Conservation (phyloP, 2,888 invertebrate species). For the Craniophora ligustri region DNA sequence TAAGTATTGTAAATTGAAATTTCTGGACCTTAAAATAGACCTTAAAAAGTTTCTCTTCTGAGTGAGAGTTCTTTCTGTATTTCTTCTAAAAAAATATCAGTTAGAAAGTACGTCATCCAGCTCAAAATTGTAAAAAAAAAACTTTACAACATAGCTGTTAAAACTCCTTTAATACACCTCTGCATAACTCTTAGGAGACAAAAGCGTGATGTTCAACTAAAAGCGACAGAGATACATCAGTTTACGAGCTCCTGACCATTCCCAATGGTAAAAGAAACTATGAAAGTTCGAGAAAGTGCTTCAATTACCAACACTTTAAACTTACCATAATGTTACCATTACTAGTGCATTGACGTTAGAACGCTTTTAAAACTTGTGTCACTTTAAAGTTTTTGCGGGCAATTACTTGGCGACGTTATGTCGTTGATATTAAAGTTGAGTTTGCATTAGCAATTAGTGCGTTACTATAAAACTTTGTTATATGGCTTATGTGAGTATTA, state of each 20-base stretch:
- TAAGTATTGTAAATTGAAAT: no score
- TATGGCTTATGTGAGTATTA: conserved; percentile 1
- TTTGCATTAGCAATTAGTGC: not conserved
- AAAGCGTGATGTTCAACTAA: no score
- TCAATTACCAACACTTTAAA: not conserved
- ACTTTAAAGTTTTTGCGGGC: conserved; percentile 4
- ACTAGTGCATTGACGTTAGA: conserved; percentile 16
- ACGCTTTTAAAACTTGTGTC: conserved; percentile 25
- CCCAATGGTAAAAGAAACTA: not conserved
- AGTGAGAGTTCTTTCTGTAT: no score
- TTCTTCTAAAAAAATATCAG: no score
- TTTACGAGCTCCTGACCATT: not conserved
- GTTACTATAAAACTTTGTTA: not conserved
- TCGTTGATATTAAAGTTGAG: conserved; percentile 1
- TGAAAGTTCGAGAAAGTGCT: not conserved
- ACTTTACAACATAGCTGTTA: no score
- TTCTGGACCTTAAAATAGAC: no score
- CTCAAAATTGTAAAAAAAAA: no score
- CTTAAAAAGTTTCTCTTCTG: no score
- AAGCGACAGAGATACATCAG: not conserved
- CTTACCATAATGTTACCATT: conserved; percentile 21
- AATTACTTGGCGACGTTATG: conserved; percentile 10
- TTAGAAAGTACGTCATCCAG: no score
- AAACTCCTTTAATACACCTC: no score
- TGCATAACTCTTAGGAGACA: no score